Conservation (phyloP, 1,140 invertebrate species). For the Panonychus citri region DNA sequence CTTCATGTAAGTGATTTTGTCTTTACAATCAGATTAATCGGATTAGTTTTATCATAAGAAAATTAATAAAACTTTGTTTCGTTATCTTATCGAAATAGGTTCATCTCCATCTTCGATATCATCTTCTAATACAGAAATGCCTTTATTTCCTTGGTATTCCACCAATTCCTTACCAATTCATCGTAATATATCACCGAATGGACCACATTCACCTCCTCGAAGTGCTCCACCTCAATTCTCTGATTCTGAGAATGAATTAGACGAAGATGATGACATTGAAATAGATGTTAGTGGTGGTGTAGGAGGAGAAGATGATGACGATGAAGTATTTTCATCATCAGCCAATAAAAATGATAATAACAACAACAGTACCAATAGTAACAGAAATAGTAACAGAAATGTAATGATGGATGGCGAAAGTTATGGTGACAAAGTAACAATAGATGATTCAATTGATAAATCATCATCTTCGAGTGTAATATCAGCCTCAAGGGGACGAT, state of each 20-base stretch:
- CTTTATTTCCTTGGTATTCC: conserved; percentile 64
- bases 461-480: not conserved
- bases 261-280: not conserved
- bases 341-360: not conserved
- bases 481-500: not conserved
- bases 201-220: conserved; percentile 3
- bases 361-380: not conserved
- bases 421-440: too few relatives aligned
- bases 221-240: conserved; percentile 8
- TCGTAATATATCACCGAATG: conserved; percentile 1
- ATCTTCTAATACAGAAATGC: conserved; percentile 10
- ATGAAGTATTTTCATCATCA: not conserved
- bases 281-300: not conserved
- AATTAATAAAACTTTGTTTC: not conserved
- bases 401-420: not conserved
- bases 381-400: not conserved
- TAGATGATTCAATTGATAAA: not conserved
- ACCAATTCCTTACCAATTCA: conserved; percentile 24
- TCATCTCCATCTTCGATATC: not conserved
- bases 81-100: not conserved
- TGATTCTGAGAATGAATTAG: conserved; percentile 4
- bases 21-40: too few relatives aligned
- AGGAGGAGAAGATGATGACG: not conserved
- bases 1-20: too few relatives aligned
- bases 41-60: not conserved